A percentile compares a stretch with the other conserved stretches of the same genome.
Evolutionary conservation across 2,797 vertebrate species (phyloP).

Genomic region (Spheniscus humboldti): DNA sequence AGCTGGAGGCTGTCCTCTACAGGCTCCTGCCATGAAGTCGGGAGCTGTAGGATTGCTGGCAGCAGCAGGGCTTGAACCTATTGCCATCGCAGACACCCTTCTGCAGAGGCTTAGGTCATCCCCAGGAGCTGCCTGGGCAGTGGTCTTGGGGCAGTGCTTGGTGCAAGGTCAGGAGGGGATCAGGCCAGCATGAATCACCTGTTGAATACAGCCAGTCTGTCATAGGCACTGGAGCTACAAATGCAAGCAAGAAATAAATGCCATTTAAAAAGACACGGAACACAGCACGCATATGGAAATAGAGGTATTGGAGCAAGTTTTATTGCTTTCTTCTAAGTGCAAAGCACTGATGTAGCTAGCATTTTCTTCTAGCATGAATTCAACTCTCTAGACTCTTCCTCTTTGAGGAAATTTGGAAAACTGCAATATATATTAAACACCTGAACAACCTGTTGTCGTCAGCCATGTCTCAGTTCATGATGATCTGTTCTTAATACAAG

Average conservation of each 20-base stretch:
- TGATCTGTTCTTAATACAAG: background rate
- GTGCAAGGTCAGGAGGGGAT: background rate
- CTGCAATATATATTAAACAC: background rate
- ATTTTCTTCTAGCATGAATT: background rate
- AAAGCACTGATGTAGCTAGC: background rate
- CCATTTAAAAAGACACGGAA: background rate
- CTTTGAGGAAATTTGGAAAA: background rate
- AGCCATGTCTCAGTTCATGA: background rate
- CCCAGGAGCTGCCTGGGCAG: background rate
- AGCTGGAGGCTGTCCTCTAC: rapidly evolving
- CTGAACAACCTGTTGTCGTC: background rate
- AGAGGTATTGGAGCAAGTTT: background rate
- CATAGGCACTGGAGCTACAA: background rate
- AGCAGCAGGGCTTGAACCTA: background rate
- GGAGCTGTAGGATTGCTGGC: background rate
- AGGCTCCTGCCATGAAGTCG: background rate
- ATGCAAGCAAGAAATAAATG: background rate
- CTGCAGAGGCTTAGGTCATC: background rate
- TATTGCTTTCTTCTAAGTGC: background rate
- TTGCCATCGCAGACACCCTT: rapidly evolving
- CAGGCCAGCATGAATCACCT: background rate
- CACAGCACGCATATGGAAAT: rapidly evolving
- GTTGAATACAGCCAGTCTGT: background rate
- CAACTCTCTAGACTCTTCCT: background rate
- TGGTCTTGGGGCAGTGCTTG: background rate